Conservation (phyloP, 2,888 invertebrate genomes). For the Macrosiphum euphorbiae region DNA sequence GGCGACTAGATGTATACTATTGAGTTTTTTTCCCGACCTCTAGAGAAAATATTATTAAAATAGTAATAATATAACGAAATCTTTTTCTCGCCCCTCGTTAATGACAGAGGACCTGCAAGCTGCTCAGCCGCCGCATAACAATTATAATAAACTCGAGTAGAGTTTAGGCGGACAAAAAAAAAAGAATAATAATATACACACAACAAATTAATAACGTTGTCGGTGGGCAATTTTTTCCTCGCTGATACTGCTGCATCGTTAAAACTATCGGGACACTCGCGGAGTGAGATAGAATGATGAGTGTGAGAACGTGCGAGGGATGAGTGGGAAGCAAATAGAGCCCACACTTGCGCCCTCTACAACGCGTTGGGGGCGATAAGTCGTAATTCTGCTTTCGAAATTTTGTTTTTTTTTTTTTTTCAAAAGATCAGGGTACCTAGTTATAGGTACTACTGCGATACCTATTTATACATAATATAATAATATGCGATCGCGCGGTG, state of each 20-base stretch:
- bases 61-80: slow-evolving; percentile 18
- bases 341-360: background rate
- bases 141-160: slow-evolving; percentile 45
- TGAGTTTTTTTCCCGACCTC: background rate
- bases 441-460: no score
- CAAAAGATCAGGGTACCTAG: no score
- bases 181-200: background rate
- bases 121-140: background rate
- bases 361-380: background rate
- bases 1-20: background rate
- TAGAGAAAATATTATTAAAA: no score
- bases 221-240: background rate
- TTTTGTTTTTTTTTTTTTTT: background rate
- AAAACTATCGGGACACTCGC: background rate
- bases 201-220: background rate
- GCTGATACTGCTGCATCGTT: background rate
- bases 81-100: slow-evolving; percentile 33
- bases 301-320: background rate
- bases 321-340: background rate
- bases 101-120: background rate
- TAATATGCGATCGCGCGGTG: no score
- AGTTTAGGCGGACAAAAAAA: slow-evolving; percentile 25
- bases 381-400: background rate
- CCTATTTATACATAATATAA: no score
- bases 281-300: background rate